phyloP scores from a whole-genome alignment of 2,113 vertebrate species.

The Peromyscus maniculatus region DNA sequence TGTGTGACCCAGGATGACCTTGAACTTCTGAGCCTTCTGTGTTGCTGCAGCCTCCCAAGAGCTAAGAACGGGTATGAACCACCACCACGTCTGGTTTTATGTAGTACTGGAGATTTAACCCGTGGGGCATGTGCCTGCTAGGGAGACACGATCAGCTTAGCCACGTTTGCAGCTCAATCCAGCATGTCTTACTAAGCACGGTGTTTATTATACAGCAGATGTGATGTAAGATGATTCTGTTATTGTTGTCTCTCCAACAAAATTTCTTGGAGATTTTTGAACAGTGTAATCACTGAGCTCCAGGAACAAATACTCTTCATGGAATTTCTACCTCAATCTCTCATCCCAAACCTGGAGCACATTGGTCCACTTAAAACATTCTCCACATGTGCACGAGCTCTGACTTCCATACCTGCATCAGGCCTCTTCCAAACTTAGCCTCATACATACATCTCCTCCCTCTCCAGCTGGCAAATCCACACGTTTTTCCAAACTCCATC shows the following conservation, averaged over 20 bases:
- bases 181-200: not conserved
- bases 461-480: not conserved
- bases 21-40: not conserved
- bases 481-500: not conserved
- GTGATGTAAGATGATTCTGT: constrained; percentile 12
- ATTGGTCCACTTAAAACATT: not conserved
- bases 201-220: not conserved
- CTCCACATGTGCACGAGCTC: not conserved
- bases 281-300: not conserved
- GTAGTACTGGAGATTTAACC: no score
- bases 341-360: not conserved
- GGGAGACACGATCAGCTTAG: not conserved
- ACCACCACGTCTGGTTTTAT: not conserved
- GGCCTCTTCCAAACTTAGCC: not conserved
- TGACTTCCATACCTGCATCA: not conserved
- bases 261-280: constrained; percentile 16
- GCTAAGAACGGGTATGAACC: no score
- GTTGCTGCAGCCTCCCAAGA: not conserved
- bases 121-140: not conserved
- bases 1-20: not conserved
- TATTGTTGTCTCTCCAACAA: constrained; percentile 1
- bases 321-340: not conserved
- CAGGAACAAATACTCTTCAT: not conserved
- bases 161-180: not conserved
- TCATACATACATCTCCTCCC: not conserved